phyloP scores from a whole-genome alignment of 2,113 vertebrate genomes.

The Toxotes chatareus region DNA sequence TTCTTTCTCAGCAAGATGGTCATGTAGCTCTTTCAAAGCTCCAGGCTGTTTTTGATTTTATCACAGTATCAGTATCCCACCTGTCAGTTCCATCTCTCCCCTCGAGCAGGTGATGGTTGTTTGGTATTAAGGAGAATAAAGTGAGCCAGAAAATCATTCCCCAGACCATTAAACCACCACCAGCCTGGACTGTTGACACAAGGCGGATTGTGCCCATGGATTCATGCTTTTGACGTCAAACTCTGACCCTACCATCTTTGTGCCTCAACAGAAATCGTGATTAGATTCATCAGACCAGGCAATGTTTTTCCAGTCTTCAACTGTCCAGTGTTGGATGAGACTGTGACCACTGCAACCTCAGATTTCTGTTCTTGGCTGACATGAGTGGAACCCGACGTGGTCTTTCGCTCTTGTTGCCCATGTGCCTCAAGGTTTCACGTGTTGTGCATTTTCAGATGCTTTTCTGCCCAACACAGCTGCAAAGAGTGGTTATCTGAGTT shows the following conservation, averaged over 20 bases:
- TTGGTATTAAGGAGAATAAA: too few relatives aligned
- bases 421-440: too few relatives aligned
- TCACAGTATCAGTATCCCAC: conserved; percentile 1
- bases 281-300: not conserved
- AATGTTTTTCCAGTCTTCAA: not conserved
- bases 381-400: not conserved
- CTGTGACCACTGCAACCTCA: too few relatives aligned
- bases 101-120: not conserved
- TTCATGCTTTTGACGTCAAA: too few relatives aligned
- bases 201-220: not conserved
- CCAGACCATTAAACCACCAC: not conserved
- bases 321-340: not conserved
- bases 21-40: conserved; percentile 14
- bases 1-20: conserved; percentile 20
- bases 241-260: not conserved
- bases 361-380: too few relatives aligned
- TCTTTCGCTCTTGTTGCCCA: too few relatives aligned
- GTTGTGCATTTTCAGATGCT: too few relatives aligned
- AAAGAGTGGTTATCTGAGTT: too few relatives aligned
- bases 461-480: too few relatives aligned
- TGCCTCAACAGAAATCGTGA: not conserved
- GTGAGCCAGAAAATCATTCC: not conserved
- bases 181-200: not conserved
- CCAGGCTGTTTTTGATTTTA: conserved; percentile 28
- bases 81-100: not conserved